A percentile compares a stretch with the other conserved stretches of the same genome.
These are phyloP conservation scores for Brachypterus glaber DNA, from an alignment of 2,888 invertebrate species.

Conservation along the genomic window DNA sequence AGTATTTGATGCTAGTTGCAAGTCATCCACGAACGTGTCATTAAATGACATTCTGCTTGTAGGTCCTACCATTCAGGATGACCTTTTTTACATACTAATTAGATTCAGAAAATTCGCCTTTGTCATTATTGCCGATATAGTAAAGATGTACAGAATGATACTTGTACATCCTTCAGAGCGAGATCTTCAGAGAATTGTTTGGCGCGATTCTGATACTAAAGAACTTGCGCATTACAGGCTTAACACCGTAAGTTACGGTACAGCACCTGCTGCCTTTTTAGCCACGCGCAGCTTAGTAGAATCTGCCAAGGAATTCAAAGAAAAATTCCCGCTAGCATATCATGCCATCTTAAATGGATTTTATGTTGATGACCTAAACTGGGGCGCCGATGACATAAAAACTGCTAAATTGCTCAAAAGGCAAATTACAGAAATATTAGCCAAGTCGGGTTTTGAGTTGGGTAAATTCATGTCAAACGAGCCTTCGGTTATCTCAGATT, in stretches of 20 bases:
- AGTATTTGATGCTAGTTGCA: slow-evolving; percentile 38
- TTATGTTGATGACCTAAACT: too few relatives aligned
- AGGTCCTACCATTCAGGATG: slow-evolving; percentile 9
- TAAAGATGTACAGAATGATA: too few relatives aligned
- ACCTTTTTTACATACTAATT: slow-evolving; percentile 1
- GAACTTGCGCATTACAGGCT: background rate
- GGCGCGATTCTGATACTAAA: background rate
- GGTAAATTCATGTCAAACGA: too few relatives aligned
- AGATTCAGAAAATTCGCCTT: slow-evolving; percentile 13
- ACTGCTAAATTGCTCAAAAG: too few relatives aligned
- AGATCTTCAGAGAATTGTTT: slow-evolving; percentile 1
- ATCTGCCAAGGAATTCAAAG: background rate
- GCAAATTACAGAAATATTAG: too few relatives aligned
- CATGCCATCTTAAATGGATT: background rate
- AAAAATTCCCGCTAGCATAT: slow-evolving; percentile 2
- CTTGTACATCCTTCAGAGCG: slow-evolving; percentile 2
- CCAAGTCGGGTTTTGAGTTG: too few relatives aligned
- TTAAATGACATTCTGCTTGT: slow-evolving; percentile 9
- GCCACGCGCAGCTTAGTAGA: slow-evolving; percentile 1
- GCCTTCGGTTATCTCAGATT: too few relatives aligned
- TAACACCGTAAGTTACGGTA: slow-evolving; percentile 2
- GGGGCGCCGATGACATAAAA: too few relatives aligned
- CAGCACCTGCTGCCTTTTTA: slow-evolving; percentile 3
- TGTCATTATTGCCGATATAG: too few relatives aligned
- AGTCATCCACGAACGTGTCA: slow-evolving; percentile 22